Evolutionary conservation across 2,888 invertebrate species (phyloP), one percentile per base, ranked within the genome.

Genomic region (Pheosia gnoma): DNA sequence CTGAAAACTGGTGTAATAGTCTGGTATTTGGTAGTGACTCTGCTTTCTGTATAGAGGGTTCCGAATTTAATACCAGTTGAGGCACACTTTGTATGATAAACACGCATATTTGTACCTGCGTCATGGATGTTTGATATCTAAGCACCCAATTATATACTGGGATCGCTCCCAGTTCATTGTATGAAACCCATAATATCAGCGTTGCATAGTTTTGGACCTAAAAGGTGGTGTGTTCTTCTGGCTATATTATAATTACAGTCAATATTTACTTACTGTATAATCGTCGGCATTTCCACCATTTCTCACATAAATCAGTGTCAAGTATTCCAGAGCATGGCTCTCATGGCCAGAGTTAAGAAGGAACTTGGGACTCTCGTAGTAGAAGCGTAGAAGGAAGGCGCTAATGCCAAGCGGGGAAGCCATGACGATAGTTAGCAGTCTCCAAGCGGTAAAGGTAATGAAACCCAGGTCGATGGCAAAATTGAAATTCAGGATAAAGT

Each of bases 281-380:
- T 59, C n/a, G 13, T 66, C 25, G 25, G 25, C 70, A 1, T 57
- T 45, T 6, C 71, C 69, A 4, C 94, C 94, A 75, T 96, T 96
- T 51, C 89, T 81, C 0, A 84, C 74, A 77, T 94, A 95, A 37
- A 96, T 95, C 62, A 80, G 88, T 59, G 79, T 81, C 66, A 96
- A 92, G 11, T 95, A 88, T n/a, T 87, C 68, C 45, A 96, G 72
- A 0, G 96, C 96, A 70, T 95, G 91, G 3, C 92, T 86, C 62
- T 94, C 94, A 41, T 88, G 86, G 9, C 95, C 95, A 62, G 93
- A 91, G 37, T 95, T 94, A 86, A 96, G 94, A 8, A 96, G 84
- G 80, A 95, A 96, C 82, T 96, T 96, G 0, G 96, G 96, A 78
- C 96, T 96, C 81, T 96, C 96, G n/a, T 95, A 94, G 66, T 94